Conservation (phyloP, 2,888 invertebrate species). For the Apodemia hepburni region DNA sequence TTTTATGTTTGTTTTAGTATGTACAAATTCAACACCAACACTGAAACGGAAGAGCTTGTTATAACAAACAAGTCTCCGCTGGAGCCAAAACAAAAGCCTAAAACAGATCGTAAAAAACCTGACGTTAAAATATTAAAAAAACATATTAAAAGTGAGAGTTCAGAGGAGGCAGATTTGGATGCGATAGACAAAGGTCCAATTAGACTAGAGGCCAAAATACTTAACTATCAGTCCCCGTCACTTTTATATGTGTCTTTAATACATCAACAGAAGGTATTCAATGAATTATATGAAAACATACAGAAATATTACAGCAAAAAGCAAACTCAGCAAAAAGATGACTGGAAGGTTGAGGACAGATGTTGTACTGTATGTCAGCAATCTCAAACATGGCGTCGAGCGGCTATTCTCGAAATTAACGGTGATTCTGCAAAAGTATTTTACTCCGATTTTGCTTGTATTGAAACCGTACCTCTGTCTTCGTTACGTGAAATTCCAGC, state of each 20-base stretch:
- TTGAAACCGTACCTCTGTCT: constrained; percentile 62
- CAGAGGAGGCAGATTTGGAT: constrained; percentile 45
- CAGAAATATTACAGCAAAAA: constrained; percentile 72
- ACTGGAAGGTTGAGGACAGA: constrained; percentile 75
- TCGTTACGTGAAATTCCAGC: constrained; percentile 73
- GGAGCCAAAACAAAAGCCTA: constrained; percentile 24
- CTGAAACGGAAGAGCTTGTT: constrained; percentile 44
- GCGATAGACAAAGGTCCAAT: constrained; percentile 72
- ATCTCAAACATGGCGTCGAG: constrained; percentile 83
- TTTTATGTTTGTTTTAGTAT: constrained; percentile 39
- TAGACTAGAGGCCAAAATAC: constrained; percentile 68
- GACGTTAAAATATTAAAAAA: constrained; percentile 43
- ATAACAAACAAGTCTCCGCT: constrained; percentile 46
- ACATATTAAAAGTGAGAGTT: constrained; percentile 27
- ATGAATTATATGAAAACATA: constrained; percentile 70
- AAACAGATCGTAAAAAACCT: constrained; percentile 30
- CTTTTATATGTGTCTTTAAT: constrained; percentile 80
- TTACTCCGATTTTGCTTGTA: constrained; percentile 83
- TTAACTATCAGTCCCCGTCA: constrained; percentile 76
- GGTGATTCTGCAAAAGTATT: constrained; percentile 74
- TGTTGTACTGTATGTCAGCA: constrained; percentile 66
- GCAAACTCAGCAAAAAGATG: constrained; percentile 37
- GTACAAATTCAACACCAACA: constrained; percentile 50
- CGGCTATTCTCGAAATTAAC: constrained; percentile 61
- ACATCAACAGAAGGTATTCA: constrained; percentile 63